These are phyloP conservation scores for Scylla paramamosain DNA, from an alignment of 1,140 invertebrate species.

Conservation along the genomic window DNA sequence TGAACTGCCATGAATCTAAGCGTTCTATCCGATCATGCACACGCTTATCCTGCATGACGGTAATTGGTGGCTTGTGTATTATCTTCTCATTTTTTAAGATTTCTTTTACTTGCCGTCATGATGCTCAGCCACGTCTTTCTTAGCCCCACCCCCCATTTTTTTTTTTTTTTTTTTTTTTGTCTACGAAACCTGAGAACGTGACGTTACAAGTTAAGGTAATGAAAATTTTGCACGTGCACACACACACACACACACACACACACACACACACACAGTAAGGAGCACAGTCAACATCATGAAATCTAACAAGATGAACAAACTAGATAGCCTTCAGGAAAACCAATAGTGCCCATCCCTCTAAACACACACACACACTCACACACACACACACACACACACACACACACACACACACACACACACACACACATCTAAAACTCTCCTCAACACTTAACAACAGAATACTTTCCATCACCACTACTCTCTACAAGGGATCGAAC, in stretches of 20 bases:
- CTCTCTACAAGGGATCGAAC: background rate
- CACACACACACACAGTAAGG: background rate
- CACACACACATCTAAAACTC: background rate
- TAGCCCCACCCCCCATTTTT: no score
- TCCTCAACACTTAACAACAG: background rate
- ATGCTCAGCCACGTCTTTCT: background rate
- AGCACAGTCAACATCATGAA: no score
- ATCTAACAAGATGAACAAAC: no score
- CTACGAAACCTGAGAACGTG: background rate
- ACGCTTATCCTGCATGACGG: no score
- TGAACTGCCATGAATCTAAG: no score
- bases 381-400: constrained; percentile 1
- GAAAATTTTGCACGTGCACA: background rate
- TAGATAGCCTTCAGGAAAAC: no score
- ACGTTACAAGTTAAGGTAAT: background rate
- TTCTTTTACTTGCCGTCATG: background rate
- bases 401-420: constrained; percentile 20
- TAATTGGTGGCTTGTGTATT: no score
- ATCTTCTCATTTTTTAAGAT: background rate
- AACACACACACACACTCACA: background rate
- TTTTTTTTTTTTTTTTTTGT: background rate
- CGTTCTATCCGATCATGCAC: no score
- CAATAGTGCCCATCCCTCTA: no score
- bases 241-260: constrained; percentile 3
- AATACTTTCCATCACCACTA: no score